phyloP scores from a whole-genome alignment of 2,888 invertebrate genomes.

The Chrysodeixis includens region DNA sequence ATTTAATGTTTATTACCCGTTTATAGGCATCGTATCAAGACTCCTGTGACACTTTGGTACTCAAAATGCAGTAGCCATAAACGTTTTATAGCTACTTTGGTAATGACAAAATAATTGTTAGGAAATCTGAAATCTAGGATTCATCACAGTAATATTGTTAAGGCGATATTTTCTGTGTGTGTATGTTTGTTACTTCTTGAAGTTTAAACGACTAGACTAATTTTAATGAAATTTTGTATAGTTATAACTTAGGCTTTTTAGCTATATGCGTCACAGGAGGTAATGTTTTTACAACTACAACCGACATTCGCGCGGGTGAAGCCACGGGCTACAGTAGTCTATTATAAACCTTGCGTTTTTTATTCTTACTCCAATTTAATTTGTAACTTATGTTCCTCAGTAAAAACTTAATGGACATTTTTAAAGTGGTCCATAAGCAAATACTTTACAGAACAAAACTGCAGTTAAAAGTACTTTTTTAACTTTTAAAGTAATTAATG shows the following conservation, averaged over 20 bases:
- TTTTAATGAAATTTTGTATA: too few relatives aligned
- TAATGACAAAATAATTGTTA: neutral
- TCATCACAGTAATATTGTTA: too few relatives aligned
- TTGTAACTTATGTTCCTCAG: neutral
- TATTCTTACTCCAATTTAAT: neutral
- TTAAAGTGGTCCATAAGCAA: neutral
- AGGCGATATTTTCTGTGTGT: too few relatives aligned
- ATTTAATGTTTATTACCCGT: slow-evolving; percentile 55
- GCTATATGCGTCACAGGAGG: too few relatives aligned
- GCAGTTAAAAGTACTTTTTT: neutral
- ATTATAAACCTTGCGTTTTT: too few relatives aligned
- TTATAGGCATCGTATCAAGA: slow-evolving; percentile 36
- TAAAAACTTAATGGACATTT: neutral
- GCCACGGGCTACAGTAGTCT: too few relatives aligned
- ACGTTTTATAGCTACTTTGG: slow-evolving; percentile 9
- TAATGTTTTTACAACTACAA: too few relatives aligned
- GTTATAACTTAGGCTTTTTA: too few relatives aligned
- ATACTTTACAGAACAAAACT: neutral
- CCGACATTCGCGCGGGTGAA: too few relatives aligned
- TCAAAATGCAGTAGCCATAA: neutral
- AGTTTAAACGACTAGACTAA: too few relatives aligned
- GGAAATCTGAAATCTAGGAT: too few relatives aligned
- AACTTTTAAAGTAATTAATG: neutral
- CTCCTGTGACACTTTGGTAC: slow-evolving; percentile 5
- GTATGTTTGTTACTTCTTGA: too few relatives aligned